Base-by-base conservation (phyloP, 2,113 vertebrate genomes). In the Dicentrarchus labrax region DNA sequence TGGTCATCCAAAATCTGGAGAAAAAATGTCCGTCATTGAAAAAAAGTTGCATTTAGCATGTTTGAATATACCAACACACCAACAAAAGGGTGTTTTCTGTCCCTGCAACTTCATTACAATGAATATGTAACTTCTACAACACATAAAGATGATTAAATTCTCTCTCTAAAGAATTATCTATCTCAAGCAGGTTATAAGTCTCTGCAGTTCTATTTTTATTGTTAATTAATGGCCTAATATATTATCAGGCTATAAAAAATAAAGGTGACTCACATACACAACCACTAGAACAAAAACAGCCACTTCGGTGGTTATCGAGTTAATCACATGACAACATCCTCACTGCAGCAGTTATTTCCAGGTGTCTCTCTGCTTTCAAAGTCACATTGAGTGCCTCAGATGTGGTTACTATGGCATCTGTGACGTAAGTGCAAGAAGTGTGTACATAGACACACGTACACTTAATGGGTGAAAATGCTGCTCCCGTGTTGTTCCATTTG, bases 391-490 rank as follows among this genome's bases (percentile, higher is more conserved):
- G 56, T 38, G 47, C 24, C 21, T 83, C 9, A 8, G 5, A 79
- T 24, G 68, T 62, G 67, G 61, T 16, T 48, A 4, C 84, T 36
- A 45, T 75, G 84, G 79, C 16, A 9, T 76, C 62, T 54, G 16
- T 82, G 86, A 88, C 9, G 54, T 61, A 67, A 21, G 17, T 39
- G 60, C 72, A 50, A 6, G 62, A 76, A 70, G 72, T 38, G 47
- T 75, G 47, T 60, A 66, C 71, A 79, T 60, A 78, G 8, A 56
- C 59, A 19, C 2, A 0, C 22, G 10, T 30, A 59, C 47, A 30
- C 30, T 47, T 85, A 77, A 78, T 72, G 79, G 62, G 60, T 71
- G 72, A 39, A 76, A 45, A 36, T 41, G 43, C 57, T 70, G 54
- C 74, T 84, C 51, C 57, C 24, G 4, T 38, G 59, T 54, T 30